phyloP scores from a whole-genome alignment of 2,113 vertebrate genomes.

The Lepus timidus region DNA sequence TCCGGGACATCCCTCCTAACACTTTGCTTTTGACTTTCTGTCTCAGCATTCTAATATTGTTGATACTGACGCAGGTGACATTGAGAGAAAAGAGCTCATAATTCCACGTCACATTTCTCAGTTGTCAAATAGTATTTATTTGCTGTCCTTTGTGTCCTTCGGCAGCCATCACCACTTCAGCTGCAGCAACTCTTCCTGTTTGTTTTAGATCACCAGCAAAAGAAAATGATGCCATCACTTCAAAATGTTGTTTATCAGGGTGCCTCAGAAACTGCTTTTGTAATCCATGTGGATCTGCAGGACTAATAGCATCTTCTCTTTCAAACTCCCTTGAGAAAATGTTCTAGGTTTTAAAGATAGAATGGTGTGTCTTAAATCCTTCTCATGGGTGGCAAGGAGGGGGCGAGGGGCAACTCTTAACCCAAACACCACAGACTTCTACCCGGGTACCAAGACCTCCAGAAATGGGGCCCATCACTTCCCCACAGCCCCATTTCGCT shows the following conservation, averaged over 20 bases:
- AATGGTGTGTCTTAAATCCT: constrained; percentile 9
- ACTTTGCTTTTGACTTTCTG: not conserved
- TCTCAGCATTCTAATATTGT: constrained; percentile 35
- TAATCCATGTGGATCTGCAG: constrained; percentile 30
- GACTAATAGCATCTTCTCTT: constrained; percentile 7
- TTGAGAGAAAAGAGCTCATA: constrained; percentile 13
- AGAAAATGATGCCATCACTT: not conserved
- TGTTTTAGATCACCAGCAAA: not conserved
- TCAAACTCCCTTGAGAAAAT: not conserved
- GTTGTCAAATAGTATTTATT: constrained; percentile 39
- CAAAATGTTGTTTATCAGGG: not conserved
- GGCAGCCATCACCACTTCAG: not conserved
- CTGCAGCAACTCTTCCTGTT: not conserved
- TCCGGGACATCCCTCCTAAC: not conserved
- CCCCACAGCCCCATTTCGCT: not conserved
- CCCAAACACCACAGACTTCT: not conserved
- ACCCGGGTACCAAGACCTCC: not conserved
- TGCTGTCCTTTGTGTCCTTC: constrained; percentile 8
- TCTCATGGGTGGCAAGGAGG: not conserved
- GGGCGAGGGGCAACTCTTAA: not conserved
- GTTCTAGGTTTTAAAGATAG: not conserved
- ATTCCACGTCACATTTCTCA: constrained; percentile 62
- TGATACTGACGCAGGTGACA: constrained; percentile 59
- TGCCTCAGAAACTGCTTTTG: constrained; percentile 29
- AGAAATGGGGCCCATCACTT: not conserved